Evolutionary conservation across 2,113 vertebrate species (phyloP).

Genomic region (Muntiacus reevesi): DNA sequence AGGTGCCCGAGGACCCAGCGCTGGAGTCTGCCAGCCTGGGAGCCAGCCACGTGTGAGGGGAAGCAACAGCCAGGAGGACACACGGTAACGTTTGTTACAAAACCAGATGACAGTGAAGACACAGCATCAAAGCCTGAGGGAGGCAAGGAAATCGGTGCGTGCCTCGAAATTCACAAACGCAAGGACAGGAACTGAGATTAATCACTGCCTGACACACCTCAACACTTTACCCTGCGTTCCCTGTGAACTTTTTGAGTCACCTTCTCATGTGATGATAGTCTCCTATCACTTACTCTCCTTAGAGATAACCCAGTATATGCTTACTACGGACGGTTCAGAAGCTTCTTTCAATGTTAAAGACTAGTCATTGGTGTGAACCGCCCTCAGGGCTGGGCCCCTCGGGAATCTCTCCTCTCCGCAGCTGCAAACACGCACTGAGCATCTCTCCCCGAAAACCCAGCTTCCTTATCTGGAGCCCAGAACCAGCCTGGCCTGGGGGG

Average conservation of each 20-base stretch:
- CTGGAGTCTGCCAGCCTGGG: not conserved
- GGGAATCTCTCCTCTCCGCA: too few relatives aligned
- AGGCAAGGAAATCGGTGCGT: not conserved
- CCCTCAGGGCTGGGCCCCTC: not conserved
- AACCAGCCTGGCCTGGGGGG: accelerated
- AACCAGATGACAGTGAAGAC: too few relatives aligned
- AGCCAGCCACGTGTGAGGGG: not conserved
- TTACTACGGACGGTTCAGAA: not conserved
- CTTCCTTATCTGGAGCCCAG: not conserved
- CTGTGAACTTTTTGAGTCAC: accelerated
- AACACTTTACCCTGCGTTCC: accelerated
- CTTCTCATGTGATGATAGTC: not conserved
- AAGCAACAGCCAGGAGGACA: not conserved
- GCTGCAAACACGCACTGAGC: accelerated
- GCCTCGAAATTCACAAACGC: accelerated
- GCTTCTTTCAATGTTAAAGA: not conserved
- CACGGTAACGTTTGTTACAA: accelerated
- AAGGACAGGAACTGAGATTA: accelerated
- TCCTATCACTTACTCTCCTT: accelerated
- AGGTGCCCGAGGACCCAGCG: not conserved
- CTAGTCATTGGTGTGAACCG: not conserved
- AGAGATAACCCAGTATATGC: not conserved
- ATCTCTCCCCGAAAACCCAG: accelerated
- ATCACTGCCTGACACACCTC: not conserved
- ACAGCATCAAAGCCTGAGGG: not conserved